Conservation (phyloP, 2,797 vertebrate genomes). For the Sandelia bainsii region DNA sequence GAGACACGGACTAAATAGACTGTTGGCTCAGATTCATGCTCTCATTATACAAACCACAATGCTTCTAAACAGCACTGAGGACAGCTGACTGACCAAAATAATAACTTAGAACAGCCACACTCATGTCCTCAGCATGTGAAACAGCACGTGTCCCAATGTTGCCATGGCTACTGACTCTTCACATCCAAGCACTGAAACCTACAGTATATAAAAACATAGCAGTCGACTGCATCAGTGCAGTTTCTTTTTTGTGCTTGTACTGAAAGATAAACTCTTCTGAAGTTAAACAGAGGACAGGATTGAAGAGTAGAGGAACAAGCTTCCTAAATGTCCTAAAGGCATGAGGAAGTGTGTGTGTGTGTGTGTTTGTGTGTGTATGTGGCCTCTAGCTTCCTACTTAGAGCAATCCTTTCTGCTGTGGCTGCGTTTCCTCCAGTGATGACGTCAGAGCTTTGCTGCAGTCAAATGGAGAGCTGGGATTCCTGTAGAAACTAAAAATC, state of each 20-base stretch:
- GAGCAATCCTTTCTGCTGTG: constrained; percentile 61
- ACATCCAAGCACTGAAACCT: constrained; percentile 9
- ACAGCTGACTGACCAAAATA: constrained; percentile 54
- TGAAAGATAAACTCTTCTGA: constrained; percentile 31
- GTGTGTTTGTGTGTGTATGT: constrained; percentile 32
- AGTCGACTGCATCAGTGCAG: neutral
- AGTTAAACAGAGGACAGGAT: constrained; percentile 41
- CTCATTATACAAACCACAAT: constrained; percentile 55
- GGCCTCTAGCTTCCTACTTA: constrained; percentile 35
- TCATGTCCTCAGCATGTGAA: constrained; percentile 31
- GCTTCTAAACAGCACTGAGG: constrained; percentile 45
- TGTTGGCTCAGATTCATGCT: constrained; percentile 30
- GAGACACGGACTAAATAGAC: constrained; percentile 40
- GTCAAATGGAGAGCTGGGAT: constrained; percentile 63
- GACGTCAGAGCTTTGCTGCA: constrained; percentile 70
- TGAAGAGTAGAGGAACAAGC: constrained; percentile 19
- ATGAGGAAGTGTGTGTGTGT: constrained; percentile 11
- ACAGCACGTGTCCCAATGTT: constrained; percentile 55
- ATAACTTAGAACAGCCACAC: constrained; percentile 32
- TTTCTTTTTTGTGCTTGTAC: neutral
- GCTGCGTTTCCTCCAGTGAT: constrained; percentile 66
- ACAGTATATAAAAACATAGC: constrained; percentile 2
- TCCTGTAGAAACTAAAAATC: constrained; percentile 56
- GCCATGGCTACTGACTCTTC: constrained; percentile 59
- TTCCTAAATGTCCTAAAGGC: constrained; percentile 54